Conservation (phyloP, 2,888 invertebrate species). For the Schizaphis graminum region DNA sequence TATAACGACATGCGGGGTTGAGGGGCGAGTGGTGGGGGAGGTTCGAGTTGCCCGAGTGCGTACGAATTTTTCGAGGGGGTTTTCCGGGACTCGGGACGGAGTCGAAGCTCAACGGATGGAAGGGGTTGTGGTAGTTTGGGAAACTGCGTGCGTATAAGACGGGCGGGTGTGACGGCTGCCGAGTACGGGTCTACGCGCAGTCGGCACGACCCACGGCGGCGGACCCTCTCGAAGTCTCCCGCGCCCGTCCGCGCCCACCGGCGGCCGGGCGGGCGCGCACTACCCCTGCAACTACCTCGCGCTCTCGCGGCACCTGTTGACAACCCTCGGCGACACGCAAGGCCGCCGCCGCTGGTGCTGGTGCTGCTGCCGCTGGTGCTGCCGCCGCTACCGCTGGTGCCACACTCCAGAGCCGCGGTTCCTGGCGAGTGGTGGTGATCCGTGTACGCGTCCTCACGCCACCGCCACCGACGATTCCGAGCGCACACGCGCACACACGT, state of each 20-base stretch:
- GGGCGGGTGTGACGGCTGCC: not conserved
- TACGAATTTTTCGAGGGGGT: slow-evolving; percentile 7
- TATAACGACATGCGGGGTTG: not conserved
- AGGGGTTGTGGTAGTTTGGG: not conserved
- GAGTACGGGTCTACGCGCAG: slow-evolving; percentile 27
- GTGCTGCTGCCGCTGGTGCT: slow-evolving; percentile 31
- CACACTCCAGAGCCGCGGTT: slow-evolving; percentile 57
- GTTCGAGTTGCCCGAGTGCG: not conserved
- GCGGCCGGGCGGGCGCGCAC: not conserved
- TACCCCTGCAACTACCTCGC: not conserved
- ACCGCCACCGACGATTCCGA: not conserved
- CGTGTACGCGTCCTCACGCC: not conserved
- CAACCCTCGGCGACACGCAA: slow-evolving; percentile 58
- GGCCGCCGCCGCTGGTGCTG: slow-evolving; percentile 34
- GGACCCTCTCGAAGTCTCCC: not conserved
- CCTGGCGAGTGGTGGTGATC: slow-evolving; percentile 50
- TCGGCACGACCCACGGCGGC: slow-evolving; percentile 36
- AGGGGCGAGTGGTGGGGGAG: not conserved
- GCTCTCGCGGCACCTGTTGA: slow-evolving; percentile 64
- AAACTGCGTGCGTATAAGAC: not conserved
- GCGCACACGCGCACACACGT: slow-evolving; percentile 1
- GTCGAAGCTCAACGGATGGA: not conserved
- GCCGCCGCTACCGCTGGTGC: not conserved
- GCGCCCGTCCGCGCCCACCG: not conserved
- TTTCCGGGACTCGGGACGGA: not conserved